These are phyloP conservation scores for Petrocephalus sullivani DNA, from an alignment of 2,797 vertebrate species.

Conservation along the genomic window DNA sequence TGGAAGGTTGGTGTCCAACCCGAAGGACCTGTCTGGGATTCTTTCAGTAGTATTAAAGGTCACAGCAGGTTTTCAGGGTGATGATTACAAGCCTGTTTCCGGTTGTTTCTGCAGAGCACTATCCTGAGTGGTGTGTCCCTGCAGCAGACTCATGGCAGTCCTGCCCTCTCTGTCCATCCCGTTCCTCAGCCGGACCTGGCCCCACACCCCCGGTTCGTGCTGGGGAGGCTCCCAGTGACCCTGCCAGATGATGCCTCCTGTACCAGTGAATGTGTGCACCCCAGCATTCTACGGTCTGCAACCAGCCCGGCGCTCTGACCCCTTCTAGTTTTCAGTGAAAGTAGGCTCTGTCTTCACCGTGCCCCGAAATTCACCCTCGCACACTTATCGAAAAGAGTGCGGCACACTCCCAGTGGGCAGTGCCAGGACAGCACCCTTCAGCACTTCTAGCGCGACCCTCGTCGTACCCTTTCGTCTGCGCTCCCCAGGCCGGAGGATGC, in stretches of 20 bases:
- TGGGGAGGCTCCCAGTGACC: slow-evolving; percentile 20
- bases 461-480: not conserved
- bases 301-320: slow-evolving; percentile 30
- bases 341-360: not conserved
- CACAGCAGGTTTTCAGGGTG: not conserved
- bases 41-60: not conserved
- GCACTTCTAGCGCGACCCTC: not conserved
- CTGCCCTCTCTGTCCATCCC: not conserved
- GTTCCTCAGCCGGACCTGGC: slow-evolving; percentile 22
- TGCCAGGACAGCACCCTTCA: not conserved
- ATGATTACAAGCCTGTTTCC: not conserved
- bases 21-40: not conserved
- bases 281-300: slow-evolving; percentile 26
- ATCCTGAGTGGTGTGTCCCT: not conserved
- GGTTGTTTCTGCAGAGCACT: slow-evolving; percentile 6
- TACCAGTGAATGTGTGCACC: slow-evolving; percentile 27
- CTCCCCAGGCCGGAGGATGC: slow-evolving; percentile 46
- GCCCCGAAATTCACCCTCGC: not conserved
- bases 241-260: slow-evolving; percentile 40
- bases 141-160: not conserved
- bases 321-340: slow-evolving; percentile 6
- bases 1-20: not conserved
- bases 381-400: not conserved
- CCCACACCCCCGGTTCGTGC: slow-evolving; percentile 19
- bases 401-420: not conserved